Evolutionary conservation across 2,113 vertebrate species (phyloP).

Genomic region (Marmota flaviventris): DNA sequence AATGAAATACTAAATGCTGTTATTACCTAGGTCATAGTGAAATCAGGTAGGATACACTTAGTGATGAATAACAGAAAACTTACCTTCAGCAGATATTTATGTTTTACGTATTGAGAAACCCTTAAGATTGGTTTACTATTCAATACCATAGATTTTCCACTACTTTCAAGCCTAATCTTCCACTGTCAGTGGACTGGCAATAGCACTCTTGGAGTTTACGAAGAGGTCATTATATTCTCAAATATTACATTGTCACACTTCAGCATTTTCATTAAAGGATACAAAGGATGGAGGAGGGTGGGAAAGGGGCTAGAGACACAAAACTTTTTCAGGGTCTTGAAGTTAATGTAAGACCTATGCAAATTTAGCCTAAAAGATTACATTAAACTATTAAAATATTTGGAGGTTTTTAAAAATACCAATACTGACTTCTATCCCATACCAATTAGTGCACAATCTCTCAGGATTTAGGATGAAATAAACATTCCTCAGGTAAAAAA

Average conservation of each 20-base stretch:
- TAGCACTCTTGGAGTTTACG: neutral
- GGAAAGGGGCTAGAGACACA: neutral
- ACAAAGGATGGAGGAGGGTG: neutral
- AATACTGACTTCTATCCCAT: neutral
- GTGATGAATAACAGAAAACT: neutral
- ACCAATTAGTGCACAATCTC: neutral
- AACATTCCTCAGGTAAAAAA: neutral
- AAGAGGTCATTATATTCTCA: neutral
- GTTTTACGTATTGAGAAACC: neutral
- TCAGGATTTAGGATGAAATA: neutral
- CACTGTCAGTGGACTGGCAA: neutral
- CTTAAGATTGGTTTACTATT: neutral
- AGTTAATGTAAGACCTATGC: neutral
- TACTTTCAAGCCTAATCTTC: neutral
- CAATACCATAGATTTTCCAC: neutral
- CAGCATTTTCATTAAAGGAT: neutral
- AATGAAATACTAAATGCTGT: neutral
- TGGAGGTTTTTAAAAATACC: neutral
- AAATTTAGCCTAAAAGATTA: neutral
- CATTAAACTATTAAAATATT: neutral
- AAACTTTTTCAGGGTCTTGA: neutral
- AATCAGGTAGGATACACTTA: neutral
- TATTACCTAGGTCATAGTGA: neutral
- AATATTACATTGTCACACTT: neutral
- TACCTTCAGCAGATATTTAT: neutral